Evolutionary conservation across 2,888 invertebrate genomes (phyloP), one percentile per base, ranked within the genome.

Genomic region (Xestia c-nigrum): DNA sequence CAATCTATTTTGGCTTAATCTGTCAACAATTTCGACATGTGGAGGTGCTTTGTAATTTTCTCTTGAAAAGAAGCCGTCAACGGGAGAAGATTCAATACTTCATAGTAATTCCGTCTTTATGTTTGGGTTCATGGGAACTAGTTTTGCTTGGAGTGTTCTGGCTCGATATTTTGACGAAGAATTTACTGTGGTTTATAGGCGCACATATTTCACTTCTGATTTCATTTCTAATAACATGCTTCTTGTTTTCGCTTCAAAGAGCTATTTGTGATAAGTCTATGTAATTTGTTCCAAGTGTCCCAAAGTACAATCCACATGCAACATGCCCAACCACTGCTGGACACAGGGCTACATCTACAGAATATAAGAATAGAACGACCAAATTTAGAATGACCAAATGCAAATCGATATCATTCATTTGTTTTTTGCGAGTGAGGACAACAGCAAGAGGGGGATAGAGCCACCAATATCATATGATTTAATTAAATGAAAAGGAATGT

Each of bases 1-100:
- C 72, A 81, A 76, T 85, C 65, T 77, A 63, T 71, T 76, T 74
- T 55, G 76, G 67, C 55, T 71, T 72, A 79, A 73, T 83, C 79
- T 66, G 72, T 79, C 86, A 86, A 74, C 63, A 50, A 71, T 61
- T 82, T 76, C 43, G 72, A 83, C 79, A 38, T 70, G 65, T 61
- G 31, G 21, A 24, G 21, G 24, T 68, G 46, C 59, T 76, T 74
- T 76, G 57, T 78, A 75, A 82, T 73, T 78, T 72, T 59, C 65
- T 74, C 38, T 14, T 74, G 46, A 72, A 72, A 59, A 72, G 38
- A 81, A 82, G 14, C n/a, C 65, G 46, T 57, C 52, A 43, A 31
- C 12, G 14, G 3, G 19, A 57, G 50, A 6, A 55, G 72, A 78
- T 50, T 57, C 64, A 21, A 38, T 14, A 19, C 43, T 61, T 40